Evolutionary conservation across 1,140 invertebrate genomes (phyloP).

Genomic region (Halictus rubicundus): DNA sequence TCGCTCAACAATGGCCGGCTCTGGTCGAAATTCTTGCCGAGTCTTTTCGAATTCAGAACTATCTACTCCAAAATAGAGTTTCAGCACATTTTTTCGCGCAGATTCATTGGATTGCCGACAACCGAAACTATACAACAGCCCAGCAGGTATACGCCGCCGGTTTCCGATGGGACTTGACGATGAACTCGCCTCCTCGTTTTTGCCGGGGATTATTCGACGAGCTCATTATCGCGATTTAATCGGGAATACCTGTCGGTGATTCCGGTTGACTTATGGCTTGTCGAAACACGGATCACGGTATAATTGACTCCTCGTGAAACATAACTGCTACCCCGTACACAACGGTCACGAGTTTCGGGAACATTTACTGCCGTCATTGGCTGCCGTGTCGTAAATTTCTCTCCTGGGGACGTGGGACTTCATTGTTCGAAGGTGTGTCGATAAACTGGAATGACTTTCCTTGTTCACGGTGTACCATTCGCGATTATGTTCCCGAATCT

Average conservation of each 20-base stretch:
- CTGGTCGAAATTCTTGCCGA: too few relatives aligned
- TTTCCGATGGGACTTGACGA: not conserved
- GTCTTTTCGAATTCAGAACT: too few relatives aligned
- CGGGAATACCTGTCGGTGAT: not conserved
- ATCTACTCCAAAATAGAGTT: too few relatives aligned
- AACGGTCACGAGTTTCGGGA: not conserved
- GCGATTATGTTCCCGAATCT: too few relatives aligned
- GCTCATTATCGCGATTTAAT: slow-evolving; percentile 5
- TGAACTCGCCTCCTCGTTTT: not conserved
- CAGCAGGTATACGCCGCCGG: too few relatives aligned
- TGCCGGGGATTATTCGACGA: not conserved
- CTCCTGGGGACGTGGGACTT: not conserved
- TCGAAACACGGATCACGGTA: not conserved
- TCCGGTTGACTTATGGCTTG: not conserved
- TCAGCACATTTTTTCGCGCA: too few relatives aligned
- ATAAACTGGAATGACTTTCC: too few relatives aligned
- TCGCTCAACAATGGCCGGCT: too few relatives aligned
- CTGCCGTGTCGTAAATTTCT: not conserved
- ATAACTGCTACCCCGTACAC: not conserved
- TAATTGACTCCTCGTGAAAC: slow-evolving; percentile 10
- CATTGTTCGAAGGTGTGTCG: not conserved
- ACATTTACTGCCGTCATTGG: not conserved
- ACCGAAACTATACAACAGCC: too few relatives aligned
- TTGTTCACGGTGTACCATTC: too few relatives aligned
- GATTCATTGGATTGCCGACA: too few relatives aligned